Conservation (phyloP, 2,797 vertebrate genomes). For the Corythornis leucogaster region DNA sequence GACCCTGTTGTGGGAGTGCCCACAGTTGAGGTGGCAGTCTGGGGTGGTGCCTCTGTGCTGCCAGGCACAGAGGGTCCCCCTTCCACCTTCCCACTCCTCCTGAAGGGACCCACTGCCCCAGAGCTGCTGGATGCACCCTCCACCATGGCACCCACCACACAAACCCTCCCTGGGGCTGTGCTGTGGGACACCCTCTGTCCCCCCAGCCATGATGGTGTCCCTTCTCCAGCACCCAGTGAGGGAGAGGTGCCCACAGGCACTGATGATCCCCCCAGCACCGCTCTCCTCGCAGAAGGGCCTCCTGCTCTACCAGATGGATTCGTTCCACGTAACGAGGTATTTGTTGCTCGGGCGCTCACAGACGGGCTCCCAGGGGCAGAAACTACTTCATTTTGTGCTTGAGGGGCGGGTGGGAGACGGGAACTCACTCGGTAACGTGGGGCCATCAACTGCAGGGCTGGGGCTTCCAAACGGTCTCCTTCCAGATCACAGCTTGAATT, state of each 20-base stretch:
- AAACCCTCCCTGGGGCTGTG: not conserved
- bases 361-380: not conserved
- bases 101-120: not conserved
- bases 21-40: fast-evolving
- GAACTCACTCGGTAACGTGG: not conserved
- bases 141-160: not conserved
- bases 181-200: not conserved
- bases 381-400: not conserved
- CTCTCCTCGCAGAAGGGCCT: conserved; percentile 53
- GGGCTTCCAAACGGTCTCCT: not conserved
- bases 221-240: fast-evolving
- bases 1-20: fast-evolving
- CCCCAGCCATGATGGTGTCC: not conserved
- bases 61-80: not conserved
- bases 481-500: not conserved
- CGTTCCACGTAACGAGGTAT: conserved; percentile 81
- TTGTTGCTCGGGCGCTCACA: conserved; percentile 42
- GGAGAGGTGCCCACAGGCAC: fast-evolving
- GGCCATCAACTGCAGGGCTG: not conserved
- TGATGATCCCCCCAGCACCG: not conserved
- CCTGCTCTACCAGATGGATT: conserved; percentile 69
- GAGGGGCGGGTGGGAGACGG: conserved; percentile 19
- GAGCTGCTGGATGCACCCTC: not conserved
- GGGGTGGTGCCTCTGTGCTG: not conserved
- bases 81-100: not conserved